Conservation (phyloP, 2,888 invertebrate species). For the Apodemia zela region DNA sequence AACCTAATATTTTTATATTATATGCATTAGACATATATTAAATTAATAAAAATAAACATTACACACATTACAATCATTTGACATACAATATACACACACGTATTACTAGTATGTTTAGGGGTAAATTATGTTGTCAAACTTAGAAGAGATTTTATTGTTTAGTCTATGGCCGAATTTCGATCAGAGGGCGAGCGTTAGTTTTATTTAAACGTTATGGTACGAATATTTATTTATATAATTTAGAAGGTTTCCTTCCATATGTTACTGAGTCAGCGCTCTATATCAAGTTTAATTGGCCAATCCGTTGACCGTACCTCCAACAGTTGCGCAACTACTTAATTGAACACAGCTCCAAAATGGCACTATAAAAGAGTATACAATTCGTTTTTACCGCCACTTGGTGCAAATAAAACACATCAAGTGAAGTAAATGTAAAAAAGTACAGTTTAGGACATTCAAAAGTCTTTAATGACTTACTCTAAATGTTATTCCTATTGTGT, state of each 20-base stretch:
- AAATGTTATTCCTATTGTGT: not conserved
- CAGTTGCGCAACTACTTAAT: constrained; percentile 39
- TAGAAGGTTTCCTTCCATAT: constrained; percentile 27
- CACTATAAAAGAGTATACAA: constrained; percentile 39
- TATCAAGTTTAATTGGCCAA: constrained; percentile 35
- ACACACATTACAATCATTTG: too few relatives aligned
- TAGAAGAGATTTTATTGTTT: too few relatives aligned
- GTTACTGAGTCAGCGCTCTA: constrained; percentile 25
- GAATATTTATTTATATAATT: constrained; percentile 14
- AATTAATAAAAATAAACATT: too few relatives aligned
- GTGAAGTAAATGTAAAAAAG: not conserved
- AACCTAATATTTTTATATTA: too few relatives aligned
- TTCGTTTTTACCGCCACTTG: constrained; percentile 44
- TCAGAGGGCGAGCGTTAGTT: too few relatives aligned
- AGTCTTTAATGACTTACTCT: not conserved
- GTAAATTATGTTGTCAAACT: too few relatives aligned
- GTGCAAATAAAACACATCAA: constrained; percentile 41
- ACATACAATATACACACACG: too few relatives aligned
- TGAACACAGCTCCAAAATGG: constrained; percentile 45
- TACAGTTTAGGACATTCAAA: not conserved
- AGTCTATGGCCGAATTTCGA: too few relatives aligned
- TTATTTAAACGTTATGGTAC: not conserved
- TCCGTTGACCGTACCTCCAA: constrained; percentile 35
- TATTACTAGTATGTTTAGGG: too few relatives aligned
- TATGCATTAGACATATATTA: too few relatives aligned